These are phyloP conservation scores for Spicauda simplicius DNA, from an alignment of 2,888 invertebrate species.

Conservation along the genomic window DNA sequence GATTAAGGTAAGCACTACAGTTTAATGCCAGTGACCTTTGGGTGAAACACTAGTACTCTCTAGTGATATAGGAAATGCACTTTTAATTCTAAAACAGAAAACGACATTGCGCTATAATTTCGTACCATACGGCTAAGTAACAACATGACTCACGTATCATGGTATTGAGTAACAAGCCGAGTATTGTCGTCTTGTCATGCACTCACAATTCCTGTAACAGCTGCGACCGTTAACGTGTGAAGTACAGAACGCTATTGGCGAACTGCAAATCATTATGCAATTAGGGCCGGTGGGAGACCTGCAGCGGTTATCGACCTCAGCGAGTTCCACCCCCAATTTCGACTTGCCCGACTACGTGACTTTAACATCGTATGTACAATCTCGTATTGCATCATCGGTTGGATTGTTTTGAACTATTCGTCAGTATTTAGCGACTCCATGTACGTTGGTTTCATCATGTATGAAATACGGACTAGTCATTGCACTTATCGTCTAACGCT, in stretches of 20 bases:
- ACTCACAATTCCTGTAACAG: conserved; percentile 7
- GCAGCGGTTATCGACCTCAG: conserved; percentile 59
- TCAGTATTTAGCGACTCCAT: conserved; percentile 37
- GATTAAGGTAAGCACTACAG: conserved; percentile 19
- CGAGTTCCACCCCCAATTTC: conserved; percentile 57
- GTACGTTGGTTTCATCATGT: conserved; percentile 1
- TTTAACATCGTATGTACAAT: conserved; percentile 56
- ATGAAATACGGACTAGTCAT: conserved; percentile 1
- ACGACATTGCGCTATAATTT: not conserved
- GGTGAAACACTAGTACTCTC: not conserved
- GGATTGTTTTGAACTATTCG: conserved; percentile 32
- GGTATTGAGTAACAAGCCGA: not conserved
- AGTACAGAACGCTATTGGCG: conserved; percentile 49
- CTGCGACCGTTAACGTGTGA: conserved; percentile 12
- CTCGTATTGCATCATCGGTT: conserved; percentile 53
- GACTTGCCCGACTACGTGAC: conserved; percentile 68
- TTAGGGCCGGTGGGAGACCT: conserved; percentile 59
- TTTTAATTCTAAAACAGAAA: not conserved
- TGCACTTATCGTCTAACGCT: not conserved
- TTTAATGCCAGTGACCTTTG: conserved; percentile 1
- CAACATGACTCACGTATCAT: not conserved
- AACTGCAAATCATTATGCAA: conserved; percentile 66
- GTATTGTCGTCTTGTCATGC: not conserved
- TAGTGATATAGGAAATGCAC: too few relatives aligned
- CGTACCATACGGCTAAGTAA: not conserved